Conservation (phyloP, 2,888 invertebrate genomes). For the Orthonevra nobilis region DNA sequence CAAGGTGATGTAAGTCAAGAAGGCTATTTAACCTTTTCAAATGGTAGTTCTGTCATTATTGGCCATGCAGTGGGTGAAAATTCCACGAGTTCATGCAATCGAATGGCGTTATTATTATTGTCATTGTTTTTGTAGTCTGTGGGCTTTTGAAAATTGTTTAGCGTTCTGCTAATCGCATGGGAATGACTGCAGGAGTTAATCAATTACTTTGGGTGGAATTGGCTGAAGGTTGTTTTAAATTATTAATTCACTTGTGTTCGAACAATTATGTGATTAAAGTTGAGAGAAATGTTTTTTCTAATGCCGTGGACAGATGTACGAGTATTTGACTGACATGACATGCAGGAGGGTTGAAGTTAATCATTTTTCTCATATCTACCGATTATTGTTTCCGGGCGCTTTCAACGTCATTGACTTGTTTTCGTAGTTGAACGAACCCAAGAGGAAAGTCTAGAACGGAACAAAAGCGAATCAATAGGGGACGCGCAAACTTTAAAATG, state of each 20-base stretch:
- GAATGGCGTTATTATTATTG: slow-evolving; percentile 60
- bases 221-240: slow-evolving; percentile 33
- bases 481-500: too few relatives aligned
- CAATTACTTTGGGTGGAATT: slow-evolving; percentile 54
- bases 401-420: too few relatives aligned
- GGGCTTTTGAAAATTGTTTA: slow-evolving; percentile 37
- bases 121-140: slow-evolving; percentile 47
- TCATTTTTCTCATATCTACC: too few relatives aligned
- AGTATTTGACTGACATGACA: too few relatives aligned
- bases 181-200: slow-evolving; percentile 63
- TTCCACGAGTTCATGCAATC: slow-evolving; percentile 55
- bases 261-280: too few relatives aligned
- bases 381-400: too few relatives aligned
- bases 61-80: slow-evolving; percentile 6
- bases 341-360: too few relatives aligned
- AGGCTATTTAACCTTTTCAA: slow-evolving; percentile 65
- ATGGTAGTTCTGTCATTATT: slow-evolving; percentile 33
- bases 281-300: too few relatives aligned
- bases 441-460: too few relatives aligned
- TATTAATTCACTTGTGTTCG: slow-evolving; percentile 44
- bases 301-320: too few relatives aligned
- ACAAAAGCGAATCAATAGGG: too few relatives aligned
- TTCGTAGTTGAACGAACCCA: too few relatives aligned
- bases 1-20: slow-evolving; percentile 56
- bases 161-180: slow-evolving; percentile 59